Evolutionary conservation across 2,888 invertebrate genomes (phyloP), one percentile per base, ranked within the genome.

Genomic region (Drosophila subquinaria): DNA sequence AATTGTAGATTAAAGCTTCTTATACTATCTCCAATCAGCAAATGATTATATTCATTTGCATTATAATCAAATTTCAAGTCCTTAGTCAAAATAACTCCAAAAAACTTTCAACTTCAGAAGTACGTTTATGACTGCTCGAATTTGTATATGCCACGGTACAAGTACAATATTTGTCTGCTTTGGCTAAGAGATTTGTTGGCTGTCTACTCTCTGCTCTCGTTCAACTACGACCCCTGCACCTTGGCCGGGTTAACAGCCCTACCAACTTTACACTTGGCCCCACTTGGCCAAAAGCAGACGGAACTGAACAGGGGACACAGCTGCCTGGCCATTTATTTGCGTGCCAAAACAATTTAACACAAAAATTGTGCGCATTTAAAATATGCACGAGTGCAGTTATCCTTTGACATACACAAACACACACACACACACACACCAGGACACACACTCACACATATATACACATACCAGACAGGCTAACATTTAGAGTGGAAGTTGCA

Each of bases 281-380:
- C 52, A 20, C 20, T 20, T 20, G 35, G 1, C 20, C 8, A 27
- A 43, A 43, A 43, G 33, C 13, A 13, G 47, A 53, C 30, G 35
- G 43, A 59, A 45, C 27, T 27, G 27, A 27, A 27, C 20, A 30
- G 56, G 68, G 79, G 76, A 67, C 86, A 45, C 85, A 84, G 81
- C 69, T 84, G 87, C 65, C 79, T 69, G 74, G 79, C 69, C 79
- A 89, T 90, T 89, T 89, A 88, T 90, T 90, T 90, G 83, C 89
- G 86, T 90, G 76, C 74, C 82, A 87, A 89, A 89, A 90, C 89
- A 89, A 90, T 90, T 89, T 86, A 88, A 83, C 87, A 80, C 84
- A 79, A 86, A 88, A 88, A 85, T 85, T 79, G 84, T 81, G 72
- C 73, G 71, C 89, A 89, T 85, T 86, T 81, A 82, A 83, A 86